Percentiles rank a stretch among this genome's conserved stretches.
These are phyloP conservation scores for Channa maculata DNA, from an alignment of 2,113 vertebrate species.

Conservation along the genomic window DNA sequence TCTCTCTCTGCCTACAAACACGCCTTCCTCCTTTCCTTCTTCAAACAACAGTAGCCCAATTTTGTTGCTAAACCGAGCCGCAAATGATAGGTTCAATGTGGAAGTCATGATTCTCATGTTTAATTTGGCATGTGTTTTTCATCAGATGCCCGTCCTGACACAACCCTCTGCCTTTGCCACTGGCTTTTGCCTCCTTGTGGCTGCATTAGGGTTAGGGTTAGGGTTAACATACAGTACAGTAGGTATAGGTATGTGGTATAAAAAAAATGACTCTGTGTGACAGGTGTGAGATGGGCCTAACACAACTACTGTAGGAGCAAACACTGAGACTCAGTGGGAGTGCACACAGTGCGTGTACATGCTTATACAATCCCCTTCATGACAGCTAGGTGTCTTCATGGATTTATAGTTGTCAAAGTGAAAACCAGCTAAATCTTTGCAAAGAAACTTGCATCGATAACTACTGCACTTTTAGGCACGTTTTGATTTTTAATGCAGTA, in stretches of 20 bases:
- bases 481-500: slow-evolving; percentile 8
- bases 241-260: neutral
- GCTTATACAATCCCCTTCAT: slow-evolving; percentile 9
- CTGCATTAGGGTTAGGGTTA: too few species aligned
- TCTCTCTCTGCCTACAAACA: too few species aligned
- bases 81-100: too few species aligned
- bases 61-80: too few species aligned
- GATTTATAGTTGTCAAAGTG: slow-evolving; percentile 27
- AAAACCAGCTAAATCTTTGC: slow-evolving; percentile 6
- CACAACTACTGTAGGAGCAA: slow-evolving; percentile 33
- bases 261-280: slow-evolving; percentile 22
- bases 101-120: too few species aligned
- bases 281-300: slow-evolving; percentile 18
- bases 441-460: neutral
- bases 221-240: too few species aligned
- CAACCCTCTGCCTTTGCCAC: too few species aligned
- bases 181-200: too few species aligned
- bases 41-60: too few species aligned
- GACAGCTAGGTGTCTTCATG: slow-evolving; percentile 13
- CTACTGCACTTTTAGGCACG: neutral
- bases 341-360: neutral
- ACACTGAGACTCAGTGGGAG: slow-evolving; percentile 16
- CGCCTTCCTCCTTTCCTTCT: too few species aligned
- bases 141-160: too few species aligned
- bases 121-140: too few species aligned